Base-by-base conservation (phyloP, 2,888 invertebrate species). In the Drosophila nr. perissopoda region DNA sequence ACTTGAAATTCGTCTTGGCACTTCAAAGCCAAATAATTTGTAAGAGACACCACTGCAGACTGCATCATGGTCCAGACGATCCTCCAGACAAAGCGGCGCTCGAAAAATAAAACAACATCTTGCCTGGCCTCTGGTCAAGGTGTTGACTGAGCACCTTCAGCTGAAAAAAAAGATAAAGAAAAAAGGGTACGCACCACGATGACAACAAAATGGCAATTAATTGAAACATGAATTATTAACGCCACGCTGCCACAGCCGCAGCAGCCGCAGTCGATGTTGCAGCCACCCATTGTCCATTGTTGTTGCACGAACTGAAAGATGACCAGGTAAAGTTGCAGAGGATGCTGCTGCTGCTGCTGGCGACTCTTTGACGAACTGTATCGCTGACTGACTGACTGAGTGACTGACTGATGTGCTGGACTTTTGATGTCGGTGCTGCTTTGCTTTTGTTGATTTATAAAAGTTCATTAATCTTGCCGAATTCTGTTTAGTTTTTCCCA, bases 211-310 rank as follows among this genome's bases (percentile, higher is more conserved):
- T 83, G 89, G 90, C 87, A 89, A 90, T 88, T 88, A 88, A 88
- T 88, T 90, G 90, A 90, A 88, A 88, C 90, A 88, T 89, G 89
- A 88, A 87, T 90, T 87, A 87, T 87, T 87, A 87, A 87, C 87
- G 80, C 78, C 66, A 73, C 67, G 74, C 63, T 70, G 81, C 76
- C 76, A 42, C 78, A 65, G 74, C 34, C 31, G 56, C 60, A 21
- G 65, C 34, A 18, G 56, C 48, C 34, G 60, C 68, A 54, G 70
- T 52, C 42, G 52, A 71, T 38, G 62, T 40, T 59, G 56, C 77
- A 60, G 70, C 82, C 85, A 79, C 73, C 76, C 86, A 79, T 74
- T 85, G 80, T 85, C 72, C 77, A 72, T 80, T 86, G 89, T 70
- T 70, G 68, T 25, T 49, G 67, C 65, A 31, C 18, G 33, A 21